phyloP scores from a whole-genome alignment of 2,888 invertebrate species.

The Drosophila merina region DNA sequence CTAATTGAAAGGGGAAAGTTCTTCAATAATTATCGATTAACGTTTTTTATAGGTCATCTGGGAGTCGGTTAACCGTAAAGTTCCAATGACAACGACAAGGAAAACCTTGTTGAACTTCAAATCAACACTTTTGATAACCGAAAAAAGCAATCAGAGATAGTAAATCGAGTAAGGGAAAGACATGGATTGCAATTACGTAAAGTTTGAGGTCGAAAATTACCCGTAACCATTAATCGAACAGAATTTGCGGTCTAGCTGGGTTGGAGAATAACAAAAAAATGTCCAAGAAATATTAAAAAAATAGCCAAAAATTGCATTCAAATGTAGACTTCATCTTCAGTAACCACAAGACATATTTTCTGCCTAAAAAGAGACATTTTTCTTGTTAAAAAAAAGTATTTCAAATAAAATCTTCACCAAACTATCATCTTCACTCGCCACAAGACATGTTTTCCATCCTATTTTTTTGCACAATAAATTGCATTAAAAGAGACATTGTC shows the following conservation, averaged over 20 bases:
- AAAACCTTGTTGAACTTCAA: slow-evolving; percentile 30
- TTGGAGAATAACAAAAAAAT: no score
- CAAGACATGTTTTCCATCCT: not conserved
- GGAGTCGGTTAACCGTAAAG: slow-evolving; percentile 2
- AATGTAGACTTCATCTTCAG: no score
- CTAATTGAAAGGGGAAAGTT: slow-evolving; percentile 30
- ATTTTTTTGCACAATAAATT: not conserved
- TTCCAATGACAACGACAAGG: slow-evolving; percentile 7
- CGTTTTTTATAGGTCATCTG: slow-evolving; percentile 3
- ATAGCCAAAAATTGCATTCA: no score
- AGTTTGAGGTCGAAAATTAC: slow-evolving; percentile 1
- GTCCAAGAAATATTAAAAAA: no score
- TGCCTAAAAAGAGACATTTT: no score
- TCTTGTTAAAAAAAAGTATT: no score
- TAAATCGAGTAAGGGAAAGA: slow-evolving; percentile 2
- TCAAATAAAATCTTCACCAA: not conserved
- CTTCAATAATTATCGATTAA: slow-evolving; percentile 12
- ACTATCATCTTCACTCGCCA: not conserved
- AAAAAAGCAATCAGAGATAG: slow-evolving; percentile 5
- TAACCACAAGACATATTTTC: no score
- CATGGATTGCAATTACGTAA: slow-evolving; percentile 8
- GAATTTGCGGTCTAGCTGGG: no score
- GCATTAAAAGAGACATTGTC: not conserved
- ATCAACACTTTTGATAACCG: slow-evolving; percentile 16
- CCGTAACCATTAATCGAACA: not conserved